Base-by-base conservation (phyloP, 2,797 vertebrate species). In the Danio aesculapii region DNA sequence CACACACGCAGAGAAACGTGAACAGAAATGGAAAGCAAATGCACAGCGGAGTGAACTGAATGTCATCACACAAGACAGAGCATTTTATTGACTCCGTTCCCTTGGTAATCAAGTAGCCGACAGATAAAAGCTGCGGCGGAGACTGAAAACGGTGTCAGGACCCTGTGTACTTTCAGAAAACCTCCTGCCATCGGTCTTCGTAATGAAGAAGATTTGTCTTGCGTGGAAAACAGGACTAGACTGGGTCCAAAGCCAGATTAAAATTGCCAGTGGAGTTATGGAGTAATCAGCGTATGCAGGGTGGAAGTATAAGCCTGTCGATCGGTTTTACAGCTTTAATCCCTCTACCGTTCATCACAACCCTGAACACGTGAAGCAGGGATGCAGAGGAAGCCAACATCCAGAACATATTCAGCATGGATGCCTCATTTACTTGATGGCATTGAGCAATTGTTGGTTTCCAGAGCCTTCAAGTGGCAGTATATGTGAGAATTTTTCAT, bases 161-260 rank as follows among this genome's bases (percentile, higher is more conserved):
- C 30, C 69, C 55, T 70, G 58, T 57, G 52, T 59, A 67, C 13
- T 50, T 69, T 75, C 10, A 41, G 5, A 77, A 78, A 85, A 78
- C 59, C 10, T 68, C 50, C 46, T 61, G 69, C 58, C 59, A 75
- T 64, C 64, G 12, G 59, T 70, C 67, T 74, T 10, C 59, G 30
- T 77, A 80, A 68, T 67, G 50, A 70, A 74, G 44, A 78, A 30
- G 64, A 81, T 76, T 59, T 77, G 53, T 55, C 16, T 17, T 71
- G 11, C 5, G 4, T n/a, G 41, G 67, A 78, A 73, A 19, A 61
- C 52, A 17, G 47, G 70, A 74, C 19, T 46, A 81, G 59, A n/a
- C 49, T 6, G 8, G 63, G 50, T 70, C 47, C 44, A 66, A 17
- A 83, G 53, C 52, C 2, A 59, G 55, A 61, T 72, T 76, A 55